Base-by-base conservation (phyloP, 2,888 invertebrate genomes). In the Crocallis elinguaria region DNA sequence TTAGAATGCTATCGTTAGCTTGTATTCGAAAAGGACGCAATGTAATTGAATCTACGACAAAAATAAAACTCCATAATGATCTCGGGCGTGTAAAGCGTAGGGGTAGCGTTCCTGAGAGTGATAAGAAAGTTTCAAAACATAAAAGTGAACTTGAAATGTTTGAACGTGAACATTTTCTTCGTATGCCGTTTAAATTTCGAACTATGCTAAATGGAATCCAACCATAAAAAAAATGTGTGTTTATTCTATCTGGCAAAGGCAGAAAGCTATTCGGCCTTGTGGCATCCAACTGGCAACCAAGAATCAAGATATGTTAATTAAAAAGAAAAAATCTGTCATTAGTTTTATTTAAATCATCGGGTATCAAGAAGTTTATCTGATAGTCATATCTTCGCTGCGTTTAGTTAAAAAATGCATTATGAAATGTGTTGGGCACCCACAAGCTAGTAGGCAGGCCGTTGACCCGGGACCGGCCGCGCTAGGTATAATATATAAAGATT, bases 1-100 rank as follows among this genome's bases (percentile, higher is more conserved):
- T 87, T 85, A 84, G 80, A 83, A 79, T 76, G 76, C 75, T 82
- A 82, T 81, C 73, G 71, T 66, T 71, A 67, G 66, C 66, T 66
- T 51, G 38, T 57, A 49, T 59, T 60, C 27, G 54, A 55, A 62
- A 62, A 56, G 49, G 52, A 58, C 52, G 32, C 49, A 50, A 56
- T 55, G 62, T 58, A 58, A 62, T 62, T 62, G 62, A 56, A 57
- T 62, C 55, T 56, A 46, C 50, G 52, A 49, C 32, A 55, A 37
- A 48, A 54, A 49, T 54, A 43, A 48, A 49, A 29, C 8, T 42
- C 39, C 29, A 38, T 33, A 13, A 23, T 35, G 21, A 39, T 44
- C 48, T 41, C 12, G 33, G 12, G 27, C 6, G 25, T 25, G 25
- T 23, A 5, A n/a, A n/a, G n/a, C 37, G 32, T 36, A 29, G 38